Base-by-base conservation (phyloP, 2,113 vertebrate species). In the Isurus oxyrinchus region DNA sequence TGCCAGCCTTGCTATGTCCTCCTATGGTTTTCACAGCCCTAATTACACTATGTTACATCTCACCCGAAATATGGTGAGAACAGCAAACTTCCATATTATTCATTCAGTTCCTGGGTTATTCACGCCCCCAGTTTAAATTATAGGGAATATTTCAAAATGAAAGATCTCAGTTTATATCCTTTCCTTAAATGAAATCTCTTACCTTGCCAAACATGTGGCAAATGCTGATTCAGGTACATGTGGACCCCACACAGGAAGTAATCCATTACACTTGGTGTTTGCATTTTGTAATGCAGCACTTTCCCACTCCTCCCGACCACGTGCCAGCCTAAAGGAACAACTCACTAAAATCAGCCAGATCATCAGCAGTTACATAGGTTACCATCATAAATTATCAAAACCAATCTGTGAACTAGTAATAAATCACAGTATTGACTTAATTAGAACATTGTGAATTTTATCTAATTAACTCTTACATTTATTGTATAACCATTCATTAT, bases 241-340 rank as follows among this genome's bases (percentile, higher is more conserved):
- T 11, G 99, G 99, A 19, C 99, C 99, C 99, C 99, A 99, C 96
- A 99, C 99, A 0, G 99, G 99, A 97, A 99, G 98, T 96, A 99
- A 98, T 55, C 99, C 99, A 23, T 99, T 99, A 98, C 99, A 99
- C 97, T 99, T 99, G n/a, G 99, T 99, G 98, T 99, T 99, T 97
- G 99, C 99, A 0, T 99, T 99, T 95, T 99, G 99, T 59, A 99
- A 98, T 96, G 99, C 99, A 0, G 99, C 99, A 8, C 99, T 99
- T 90, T 99, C 99, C 99, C 99, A 99, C 96, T 99, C 99, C 96
- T 99, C 99, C 7, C 99, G 98, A 81, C 99, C 99, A 1, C 99
- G 98, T 49, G 99, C 99, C 79, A 99, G 97, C 96, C 99, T 99
- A 97, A 93, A 44, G 25, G n/a, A 53, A 49, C 3, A 69, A 95